Conservation (phyloP, 2,797 vertebrate genomes). For the Cynopterus sphinx region DNA sequence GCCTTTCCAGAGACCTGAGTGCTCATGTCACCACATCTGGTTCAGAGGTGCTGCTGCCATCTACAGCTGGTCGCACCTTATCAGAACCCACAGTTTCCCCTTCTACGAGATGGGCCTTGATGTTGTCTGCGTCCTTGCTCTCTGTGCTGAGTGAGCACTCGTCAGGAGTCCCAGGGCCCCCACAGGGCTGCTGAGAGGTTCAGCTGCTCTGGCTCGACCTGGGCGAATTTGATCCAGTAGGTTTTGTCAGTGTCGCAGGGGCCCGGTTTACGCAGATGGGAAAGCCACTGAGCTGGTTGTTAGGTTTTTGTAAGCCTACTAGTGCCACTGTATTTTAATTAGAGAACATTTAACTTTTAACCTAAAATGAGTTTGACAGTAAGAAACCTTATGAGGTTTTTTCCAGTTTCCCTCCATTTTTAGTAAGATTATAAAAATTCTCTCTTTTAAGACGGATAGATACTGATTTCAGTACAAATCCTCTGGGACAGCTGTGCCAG, state of each 20-base stretch:
- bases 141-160: accelerated
- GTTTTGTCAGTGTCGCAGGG: not conserved
- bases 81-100: not conserved
- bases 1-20: not conserved
- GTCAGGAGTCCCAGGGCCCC: not conserved
- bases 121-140: not conserved
- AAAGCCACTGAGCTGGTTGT: not conserved
- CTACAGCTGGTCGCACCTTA: not conserved
- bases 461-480: not conserved
- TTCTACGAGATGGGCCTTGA: not conserved
- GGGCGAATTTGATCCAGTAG: not conserved
- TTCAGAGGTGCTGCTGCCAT: not conserved
- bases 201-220: not conserved
- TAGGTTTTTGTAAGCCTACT: not conserved
- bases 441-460: not conserved
- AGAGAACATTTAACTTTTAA: not conserved
- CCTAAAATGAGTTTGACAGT: not conserved
- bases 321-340: not conserved
- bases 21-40: not conserved
- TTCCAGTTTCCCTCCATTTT: not conserved
- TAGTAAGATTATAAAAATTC: not conserved
- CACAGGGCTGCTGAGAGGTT: not conserved
- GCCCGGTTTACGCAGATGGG: not conserved
- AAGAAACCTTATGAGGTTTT: not conserved
- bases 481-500: no score